These are phyloP conservation scores for Brenthis ino DNA, from an alignment of 2,888 invertebrate species.

Conservation along the genomic window DNA sequence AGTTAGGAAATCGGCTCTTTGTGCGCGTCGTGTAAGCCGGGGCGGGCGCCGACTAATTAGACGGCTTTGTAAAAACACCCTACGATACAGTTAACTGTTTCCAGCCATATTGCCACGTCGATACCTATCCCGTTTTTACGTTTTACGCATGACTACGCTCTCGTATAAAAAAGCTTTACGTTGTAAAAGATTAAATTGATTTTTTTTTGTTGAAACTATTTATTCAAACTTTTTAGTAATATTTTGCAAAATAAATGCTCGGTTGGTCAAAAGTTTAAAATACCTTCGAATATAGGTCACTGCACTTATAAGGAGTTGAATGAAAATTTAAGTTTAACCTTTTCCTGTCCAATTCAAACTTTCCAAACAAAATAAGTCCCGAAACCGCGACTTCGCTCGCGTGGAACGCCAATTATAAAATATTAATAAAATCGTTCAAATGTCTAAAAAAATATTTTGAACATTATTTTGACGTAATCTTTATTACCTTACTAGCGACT, in stretches of 20 bases:
- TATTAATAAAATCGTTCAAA: too few relatives aligned
- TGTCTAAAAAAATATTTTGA: too few relatives aligned
- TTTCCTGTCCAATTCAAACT: too few relatives aligned
- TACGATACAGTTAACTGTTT: conserved; percentile 39
- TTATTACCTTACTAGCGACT: too few relatives aligned
- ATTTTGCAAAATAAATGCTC: background rate
- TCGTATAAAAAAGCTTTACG: conserved; percentile 10
- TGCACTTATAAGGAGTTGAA: too few relatives aligned
- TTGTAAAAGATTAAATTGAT: conserved; percentile 10
- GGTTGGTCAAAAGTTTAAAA: too few relatives aligned
- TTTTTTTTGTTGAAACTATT: conserved; percentile 6
- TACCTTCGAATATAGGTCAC: too few relatives aligned
- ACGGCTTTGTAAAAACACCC: conserved; percentile 50
- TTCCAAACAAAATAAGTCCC: too few relatives aligned
- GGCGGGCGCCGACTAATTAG: conserved; percentile 55
- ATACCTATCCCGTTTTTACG: conserved; percentile 30
- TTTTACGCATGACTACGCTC: conserved; percentile 18
- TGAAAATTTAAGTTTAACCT: too few relatives aligned
- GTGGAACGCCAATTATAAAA: too few relatives aligned
- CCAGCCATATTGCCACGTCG: conserved; percentile 37
- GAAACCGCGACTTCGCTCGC: too few relatives aligned
- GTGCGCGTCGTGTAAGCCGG: conserved; percentile 39
- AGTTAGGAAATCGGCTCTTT: conserved; percentile 55
- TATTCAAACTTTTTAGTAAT: background rate
- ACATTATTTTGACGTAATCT: too few relatives aligned